Evolutionary conservation across 2,113 vertebrate species (phyloP), one percentile per base, ranked within the genome.

Genomic region (Suncus etruscus): DNA sequence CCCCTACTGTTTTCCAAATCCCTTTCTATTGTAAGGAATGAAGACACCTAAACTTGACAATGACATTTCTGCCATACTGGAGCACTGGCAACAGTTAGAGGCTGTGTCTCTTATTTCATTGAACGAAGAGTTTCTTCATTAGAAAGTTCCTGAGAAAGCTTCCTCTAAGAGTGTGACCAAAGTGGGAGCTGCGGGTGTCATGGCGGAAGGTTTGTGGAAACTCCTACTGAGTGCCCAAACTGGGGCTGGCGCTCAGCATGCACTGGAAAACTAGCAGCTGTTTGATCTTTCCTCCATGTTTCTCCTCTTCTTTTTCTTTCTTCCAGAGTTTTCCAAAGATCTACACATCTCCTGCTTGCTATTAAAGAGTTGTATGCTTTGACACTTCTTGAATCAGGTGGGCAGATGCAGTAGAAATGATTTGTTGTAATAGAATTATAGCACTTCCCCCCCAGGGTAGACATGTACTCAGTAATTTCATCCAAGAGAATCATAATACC

Each of bases 371-470:
- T 91, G 2, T 94, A 29, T 91, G 83, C 96, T 88, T 94, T 95
- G 95, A 95, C 93, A 66, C 96, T 97, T 96, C 92, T 96, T 97
- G 97, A 96, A 84, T 95, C 90, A 95, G 95, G 93, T 92, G 93
- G 96, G 92, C 89, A 6, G 97, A 98, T 97, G 97, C 97, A 97
- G 97, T 97, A 97, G 98, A 97, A 97, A 98, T 97, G 96, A 95
- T 97, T 97, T 93, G 73, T 87, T 22, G 95, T 92, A 22, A 20
- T 61, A 61, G 18, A 16, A 61, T 61, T 0, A 61, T 61, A 61
- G 58, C 18, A 61, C 58, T 61, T 18, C 54, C 18, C 54, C 18
- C 58, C 22, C 83, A 89, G 94, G 94, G 87, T 94, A 58, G 54
- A 58, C 18, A 16, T 61, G 18, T 5, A 61, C 7, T 16, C 58